Percentiles rank a stretch among this genome's conserved stretches.
Evolutionary conservation across 1,140 invertebrate species (phyloP).

Genomic region (Xylocopa sonorina): DNA sequence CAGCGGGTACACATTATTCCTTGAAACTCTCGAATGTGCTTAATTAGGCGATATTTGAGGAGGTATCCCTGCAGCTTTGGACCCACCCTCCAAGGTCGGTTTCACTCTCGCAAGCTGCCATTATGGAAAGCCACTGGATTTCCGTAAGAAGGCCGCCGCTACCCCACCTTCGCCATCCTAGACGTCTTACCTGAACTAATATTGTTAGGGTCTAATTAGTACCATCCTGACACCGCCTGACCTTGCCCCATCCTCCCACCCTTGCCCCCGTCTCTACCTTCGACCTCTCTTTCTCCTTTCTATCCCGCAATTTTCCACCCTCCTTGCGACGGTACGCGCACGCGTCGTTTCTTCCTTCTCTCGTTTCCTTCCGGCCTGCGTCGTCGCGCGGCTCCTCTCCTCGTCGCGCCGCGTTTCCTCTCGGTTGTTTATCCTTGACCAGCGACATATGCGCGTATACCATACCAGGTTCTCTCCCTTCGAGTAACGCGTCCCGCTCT

Average conservation of each 20-base stretch:
- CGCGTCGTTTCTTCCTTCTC: conserved; percentile 13
- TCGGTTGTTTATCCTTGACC: too few species aligned
- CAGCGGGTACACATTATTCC: conserved; percentile 63
- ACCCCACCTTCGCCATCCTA: conserved; percentile 29
- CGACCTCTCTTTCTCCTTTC: background rate
- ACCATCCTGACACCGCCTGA: conserved; percentile 54
- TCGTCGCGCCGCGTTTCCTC: too few species aligned
- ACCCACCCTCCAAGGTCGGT: background rate
- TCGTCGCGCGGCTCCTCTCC: too few species aligned
- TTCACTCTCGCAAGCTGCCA: conserved; percentile 68
- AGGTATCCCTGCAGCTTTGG: conserved; percentile 18
- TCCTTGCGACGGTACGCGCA: too few species aligned
- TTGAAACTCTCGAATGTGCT: conserved; percentile 72
- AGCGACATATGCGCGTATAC: too few species aligned
- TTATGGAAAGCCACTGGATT: conserved; percentile 71
- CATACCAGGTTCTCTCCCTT: too few species aligned
- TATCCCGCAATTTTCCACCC: background rate
- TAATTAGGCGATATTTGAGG: conserved; percentile 75
- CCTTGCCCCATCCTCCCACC: conserved; percentile 27
- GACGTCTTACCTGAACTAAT: conserved; percentile 72
- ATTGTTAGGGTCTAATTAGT: conserved; percentile 76
- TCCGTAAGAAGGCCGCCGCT: conserved; percentile 61
- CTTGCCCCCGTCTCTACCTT: conserved; percentile 30
- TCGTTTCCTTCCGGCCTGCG: background rate
- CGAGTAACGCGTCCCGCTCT: background rate